These are phyloP conservation scores for Drosophila rhopaloa DNA, from an alignment of 1,140 invertebrate genomes.

Conservation along the genomic window DNA sequence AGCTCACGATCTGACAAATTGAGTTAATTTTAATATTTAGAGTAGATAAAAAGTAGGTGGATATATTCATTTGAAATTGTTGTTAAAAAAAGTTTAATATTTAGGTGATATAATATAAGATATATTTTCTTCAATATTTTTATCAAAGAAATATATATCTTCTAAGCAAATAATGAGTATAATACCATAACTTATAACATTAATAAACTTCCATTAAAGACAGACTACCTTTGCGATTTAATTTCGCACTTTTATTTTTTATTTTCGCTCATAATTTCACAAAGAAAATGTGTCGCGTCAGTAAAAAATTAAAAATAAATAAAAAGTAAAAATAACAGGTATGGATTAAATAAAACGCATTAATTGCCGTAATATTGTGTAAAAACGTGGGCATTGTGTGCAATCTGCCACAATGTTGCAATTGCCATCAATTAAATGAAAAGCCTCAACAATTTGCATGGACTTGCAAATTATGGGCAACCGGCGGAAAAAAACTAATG, in stretches of 20 bases:
- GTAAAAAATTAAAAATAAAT: conserved; percentile 12
- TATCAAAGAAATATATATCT: too few species aligned
- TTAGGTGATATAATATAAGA: too few species aligned
- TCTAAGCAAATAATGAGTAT: too few species aligned
- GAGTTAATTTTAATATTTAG: conserved; percentile 73
- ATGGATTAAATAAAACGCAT: background rate
- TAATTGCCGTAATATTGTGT: conserved; percentile 48
- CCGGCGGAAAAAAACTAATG: conserved; percentile 19
- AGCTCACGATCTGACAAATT: conserved; percentile 62
- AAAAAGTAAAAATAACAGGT: background rate
- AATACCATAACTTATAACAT: too few species aligned
- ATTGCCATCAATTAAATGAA: conserved; percentile 63
- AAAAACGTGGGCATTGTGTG: conserved; percentile 30
- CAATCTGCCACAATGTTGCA: conserved; percentile 36
- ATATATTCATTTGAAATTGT: background rate
- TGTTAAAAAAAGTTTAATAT: too few species aligned
- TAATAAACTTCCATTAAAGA: too few species aligned
- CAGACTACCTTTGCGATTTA: too few species aligned
- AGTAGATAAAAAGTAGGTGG: conserved; percentile 20
- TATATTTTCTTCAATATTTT: background rate
- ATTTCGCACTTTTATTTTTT: background rate
- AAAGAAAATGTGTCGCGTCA: background rate
- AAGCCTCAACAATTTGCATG: conserved; percentile 61
- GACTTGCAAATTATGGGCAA: conserved; percentile 58
- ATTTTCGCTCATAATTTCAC: background rate